These are phyloP conservation scores for Varecia variegata DNA, from an alignment of 2,797 vertebrate species.

Conservation along the genomic window DNA sequence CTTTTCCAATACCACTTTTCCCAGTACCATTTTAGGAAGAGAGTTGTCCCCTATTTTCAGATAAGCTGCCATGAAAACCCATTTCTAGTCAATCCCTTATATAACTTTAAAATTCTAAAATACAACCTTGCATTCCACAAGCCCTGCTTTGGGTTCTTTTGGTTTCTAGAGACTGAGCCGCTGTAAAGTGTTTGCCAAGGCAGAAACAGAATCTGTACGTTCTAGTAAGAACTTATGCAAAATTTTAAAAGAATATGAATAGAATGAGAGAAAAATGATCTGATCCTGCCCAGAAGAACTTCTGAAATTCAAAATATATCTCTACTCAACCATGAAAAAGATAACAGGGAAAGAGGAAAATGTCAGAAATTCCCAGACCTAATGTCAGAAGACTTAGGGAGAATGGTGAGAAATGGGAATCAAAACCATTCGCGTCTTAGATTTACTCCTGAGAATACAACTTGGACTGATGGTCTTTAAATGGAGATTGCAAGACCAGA, in stretches of 20 bases:
- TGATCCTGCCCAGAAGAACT: background rate
- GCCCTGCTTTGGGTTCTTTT: background rate
- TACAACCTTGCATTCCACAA: background rate
- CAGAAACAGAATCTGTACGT: background rate
- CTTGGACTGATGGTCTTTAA: background rate
- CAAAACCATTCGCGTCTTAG: background rate
- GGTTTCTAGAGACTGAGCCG: background rate
- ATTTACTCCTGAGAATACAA: background rate
- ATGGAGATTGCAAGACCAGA: background rate
- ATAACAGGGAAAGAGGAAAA: background rate
- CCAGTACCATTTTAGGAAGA: background rate
- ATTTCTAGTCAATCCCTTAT: background rate
- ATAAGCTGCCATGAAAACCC: background rate
- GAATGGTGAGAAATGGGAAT: background rate
- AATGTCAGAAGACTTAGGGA: background rate
- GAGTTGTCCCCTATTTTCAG: background rate
- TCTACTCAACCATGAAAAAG: background rate
- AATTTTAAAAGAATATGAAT: background rate
- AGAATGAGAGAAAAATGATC: background rate
- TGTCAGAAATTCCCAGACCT: background rate
- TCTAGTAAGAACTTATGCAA: background rate
- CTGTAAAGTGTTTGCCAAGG: background rate
- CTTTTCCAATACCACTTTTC: background rate
- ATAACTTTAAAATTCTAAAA: constrained; percentile 12
- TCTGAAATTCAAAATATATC: background rate